A percentile compares a stretch with the other conserved stretches of the same genome.
Evolutionary conservation across 2,113 vertebrate species (phyloP).

Genomic region (Talpa occidentalis): DNA sequence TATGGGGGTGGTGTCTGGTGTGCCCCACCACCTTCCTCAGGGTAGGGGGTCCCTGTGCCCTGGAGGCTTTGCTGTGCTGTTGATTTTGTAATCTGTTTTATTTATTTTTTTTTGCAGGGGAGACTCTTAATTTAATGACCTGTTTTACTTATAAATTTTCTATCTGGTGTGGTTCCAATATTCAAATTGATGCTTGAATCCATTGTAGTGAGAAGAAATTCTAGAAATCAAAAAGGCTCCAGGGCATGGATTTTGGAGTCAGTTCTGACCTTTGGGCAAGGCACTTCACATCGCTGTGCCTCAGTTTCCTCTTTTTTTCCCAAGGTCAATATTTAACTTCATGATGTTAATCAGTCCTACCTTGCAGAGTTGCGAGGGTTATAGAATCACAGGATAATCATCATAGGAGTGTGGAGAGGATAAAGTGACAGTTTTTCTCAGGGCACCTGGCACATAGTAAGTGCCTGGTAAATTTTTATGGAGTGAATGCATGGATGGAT

Average conservation of each 20-base stretch:
- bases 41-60: background rate
- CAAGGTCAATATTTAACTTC: background rate
- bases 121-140: background rate
- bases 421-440: background rate
- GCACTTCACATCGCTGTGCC: background rate
- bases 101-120: background rate
- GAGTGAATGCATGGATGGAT: background rate
- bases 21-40: background rate
- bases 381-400: background rate
- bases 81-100: background rate
- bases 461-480: background rate
- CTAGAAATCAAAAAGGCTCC: too few species aligned
- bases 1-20: fast-evolving
- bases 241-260: background rate
- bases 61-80: background rate
- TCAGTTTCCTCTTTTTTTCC: background rate
- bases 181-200: background rate
- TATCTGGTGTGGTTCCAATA: too few species aligned
- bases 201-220: background rate
- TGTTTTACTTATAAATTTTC: background rate
- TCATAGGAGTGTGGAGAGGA: background rate
- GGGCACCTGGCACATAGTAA: background rate
- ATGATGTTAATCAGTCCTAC: background rate
- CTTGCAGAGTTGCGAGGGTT: too few species aligned
- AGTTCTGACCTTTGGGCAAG: background rate